These are phyloP conservation scores for Caenorhabditis macrosperma DNA, from an alignment of 2,888 invertebrate genomes.

Conservation along the genomic window DNA sequence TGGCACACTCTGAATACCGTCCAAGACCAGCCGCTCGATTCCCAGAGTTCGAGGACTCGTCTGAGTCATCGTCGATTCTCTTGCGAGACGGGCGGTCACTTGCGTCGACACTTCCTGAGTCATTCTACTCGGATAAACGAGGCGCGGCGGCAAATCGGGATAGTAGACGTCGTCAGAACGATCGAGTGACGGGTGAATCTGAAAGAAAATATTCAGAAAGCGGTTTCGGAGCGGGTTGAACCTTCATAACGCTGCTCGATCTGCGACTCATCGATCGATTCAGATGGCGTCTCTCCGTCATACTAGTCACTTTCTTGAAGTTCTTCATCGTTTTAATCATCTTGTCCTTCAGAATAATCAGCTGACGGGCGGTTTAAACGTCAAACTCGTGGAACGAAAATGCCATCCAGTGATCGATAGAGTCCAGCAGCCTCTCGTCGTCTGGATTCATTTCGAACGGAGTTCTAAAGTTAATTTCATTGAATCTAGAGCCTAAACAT, in stretches of 20 bases:
- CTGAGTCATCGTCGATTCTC: constrained; percentile 7
- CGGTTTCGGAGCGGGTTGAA: too few relatives aligned
- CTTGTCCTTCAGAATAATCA: neutral
- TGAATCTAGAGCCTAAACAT: neutral
- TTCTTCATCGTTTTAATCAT: neutral
- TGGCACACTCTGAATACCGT: neutral
- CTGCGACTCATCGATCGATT: constrained; percentile 10
- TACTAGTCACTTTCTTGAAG: constrained; percentile 10
- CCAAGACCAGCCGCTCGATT: constrained; percentile 1
- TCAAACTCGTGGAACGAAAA: constrained; percentile 27
- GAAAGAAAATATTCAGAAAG: neutral
- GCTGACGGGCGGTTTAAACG: constrained; percentile 4
- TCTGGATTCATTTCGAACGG: constrained; percentile 6
- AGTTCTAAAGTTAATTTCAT: neutral
- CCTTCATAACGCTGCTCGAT: constrained; percentile 19
- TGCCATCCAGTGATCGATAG: constrained; percentile 10
- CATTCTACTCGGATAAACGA: neutral
- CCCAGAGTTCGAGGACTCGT: constrained; percentile 6
- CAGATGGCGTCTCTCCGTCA: neutral
- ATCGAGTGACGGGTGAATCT: constrained; percentile 3
- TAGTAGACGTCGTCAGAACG: neutral
- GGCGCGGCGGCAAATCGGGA: neutral
- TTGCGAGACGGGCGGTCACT: constrained; percentile 18
- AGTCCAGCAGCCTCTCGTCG: neutral
- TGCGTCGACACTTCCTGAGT: constrained; percentile 20